Percentiles rank a stretch among this genome's conserved stretches.
Conservation (phyloP, 1,140 invertebrate species). For the Delia radicum region DNA sequence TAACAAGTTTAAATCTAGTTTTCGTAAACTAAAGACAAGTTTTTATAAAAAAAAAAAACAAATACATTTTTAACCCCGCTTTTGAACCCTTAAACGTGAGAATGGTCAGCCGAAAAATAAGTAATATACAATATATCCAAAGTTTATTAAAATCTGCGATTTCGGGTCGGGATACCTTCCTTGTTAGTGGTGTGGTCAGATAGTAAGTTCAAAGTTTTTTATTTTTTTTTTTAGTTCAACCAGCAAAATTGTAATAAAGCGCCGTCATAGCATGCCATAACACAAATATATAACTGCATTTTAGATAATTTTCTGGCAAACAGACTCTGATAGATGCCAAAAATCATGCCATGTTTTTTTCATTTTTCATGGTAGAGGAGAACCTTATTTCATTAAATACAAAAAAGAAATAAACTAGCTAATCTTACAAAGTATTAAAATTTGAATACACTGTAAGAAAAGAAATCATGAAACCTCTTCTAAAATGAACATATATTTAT, state of each 20-base stretch:
- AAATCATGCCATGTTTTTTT: not conserved
- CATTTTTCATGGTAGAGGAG: not conserved
- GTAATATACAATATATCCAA: too few relatives aligned
- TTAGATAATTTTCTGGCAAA: conserved; percentile 2
- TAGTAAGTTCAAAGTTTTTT: not conserved
- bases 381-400: not conserved
- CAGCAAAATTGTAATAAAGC: not conserved
- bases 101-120: too few relatives aligned
- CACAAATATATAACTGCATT: not conserved
- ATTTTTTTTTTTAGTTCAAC: not conserved
- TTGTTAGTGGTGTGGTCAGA: not conserved
- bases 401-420: not conserved
- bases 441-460: not conserved
- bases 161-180: too few relatives aligned
- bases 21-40: too few relatives aligned
- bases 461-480: too few relatives aligned
- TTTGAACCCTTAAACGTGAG: too few relatives aligned
- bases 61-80: not conserved
- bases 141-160: too few relatives aligned
- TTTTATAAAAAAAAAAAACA: not conserved
- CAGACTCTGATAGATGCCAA: not conserved
- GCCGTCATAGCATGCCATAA: not conserved
- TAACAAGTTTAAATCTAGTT: too few relatives aligned
- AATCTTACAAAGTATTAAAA: not conserved
- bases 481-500: too few relatives aligned